A percentile compares a stretch with the other conserved stretches of the same genome.
phyloP scores from a whole-genome alignment of 1,140 invertebrate genomes.

The Drosophila tsacasi region DNA sequence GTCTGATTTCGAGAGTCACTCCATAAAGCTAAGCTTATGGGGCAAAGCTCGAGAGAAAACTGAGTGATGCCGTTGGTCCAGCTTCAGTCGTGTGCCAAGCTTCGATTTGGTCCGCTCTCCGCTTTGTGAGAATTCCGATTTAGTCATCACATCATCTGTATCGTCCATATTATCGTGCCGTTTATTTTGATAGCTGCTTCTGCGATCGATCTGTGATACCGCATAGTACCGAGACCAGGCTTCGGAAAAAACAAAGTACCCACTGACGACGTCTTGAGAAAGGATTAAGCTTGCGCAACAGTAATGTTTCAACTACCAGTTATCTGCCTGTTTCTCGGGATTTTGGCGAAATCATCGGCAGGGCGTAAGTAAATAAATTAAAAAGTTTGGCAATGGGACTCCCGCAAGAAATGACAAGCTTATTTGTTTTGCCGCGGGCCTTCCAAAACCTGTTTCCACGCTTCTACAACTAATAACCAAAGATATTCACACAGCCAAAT shows the following conservation, averaged over 20 bases:
- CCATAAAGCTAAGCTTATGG: constrained; percentile 31
- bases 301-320: constrained; percentile 48
- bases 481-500: constrained; percentile 15
- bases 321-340: constrained; percentile 30
- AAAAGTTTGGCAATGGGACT: neutral
- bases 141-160: constrained; percentile 35
- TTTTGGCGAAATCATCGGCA: constrained; percentile 39
- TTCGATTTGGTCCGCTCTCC: constrained; percentile 30
- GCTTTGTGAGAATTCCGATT: constrained; percentile 45
- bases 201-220: constrained; percentile 19
- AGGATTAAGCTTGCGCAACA: constrained; percentile 33
- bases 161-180: constrained; percentile 27
- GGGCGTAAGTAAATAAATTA: constrained; percentile 47
- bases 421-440: constrained; percentile 48
- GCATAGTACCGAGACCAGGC: neutral
- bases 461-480: constrained; percentile 18
- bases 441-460: constrained; percentile 61
- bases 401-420: constrained; percentile 22
- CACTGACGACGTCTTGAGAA: constrained; percentile 60
- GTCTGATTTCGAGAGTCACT: neutral
- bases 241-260: neutral
- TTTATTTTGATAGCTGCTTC: constrained; percentile 54
- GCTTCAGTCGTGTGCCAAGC: constrained; percentile 54
- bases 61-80: constrained; percentile 5
- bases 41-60: constrained; percentile 46